A percentile compares a stretch with the other conserved stretches of the same genome.
Evolutionary conservation across 2,888 invertebrate genomes (phyloP).

Genomic region (Cataglyphis cursor): DNA sequence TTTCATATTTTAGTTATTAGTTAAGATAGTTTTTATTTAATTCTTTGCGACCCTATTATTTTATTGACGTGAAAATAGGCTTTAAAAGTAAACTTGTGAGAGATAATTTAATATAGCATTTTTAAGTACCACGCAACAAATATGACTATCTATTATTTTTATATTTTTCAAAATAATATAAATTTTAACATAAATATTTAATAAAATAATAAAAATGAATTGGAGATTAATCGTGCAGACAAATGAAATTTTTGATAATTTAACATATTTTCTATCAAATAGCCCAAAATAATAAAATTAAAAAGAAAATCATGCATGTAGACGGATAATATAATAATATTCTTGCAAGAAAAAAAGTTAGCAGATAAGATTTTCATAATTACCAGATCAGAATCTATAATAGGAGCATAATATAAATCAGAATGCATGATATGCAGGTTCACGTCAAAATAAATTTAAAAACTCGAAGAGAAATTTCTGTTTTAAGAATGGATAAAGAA

Average conservation of each 20-base stretch:
- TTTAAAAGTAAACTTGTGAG: background rate
- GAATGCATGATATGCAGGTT: constrained; percentile 5
- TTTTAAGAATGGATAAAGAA: background rate
- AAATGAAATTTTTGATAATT: background rate
- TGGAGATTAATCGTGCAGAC: background rate
- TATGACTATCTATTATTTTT: background rate
- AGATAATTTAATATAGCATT: background rate
- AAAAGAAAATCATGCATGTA: background rate
- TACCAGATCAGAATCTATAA: constrained; percentile 11
- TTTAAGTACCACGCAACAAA: background rate
- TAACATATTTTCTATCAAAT: background rate
- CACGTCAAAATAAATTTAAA: constrained; percentile 11
- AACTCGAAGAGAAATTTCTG: background rate
- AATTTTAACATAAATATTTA: background rate
- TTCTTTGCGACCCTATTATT: constrained; percentile 5
- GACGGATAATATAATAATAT: background rate
- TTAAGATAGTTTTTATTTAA: constrained; percentile 1
- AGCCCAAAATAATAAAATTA: background rate
- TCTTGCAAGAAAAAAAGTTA: background rate
- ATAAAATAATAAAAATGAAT: background rate
- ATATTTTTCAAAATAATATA: background rate
- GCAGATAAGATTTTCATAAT: constrained; percentile 34
- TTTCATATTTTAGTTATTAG: background rate
- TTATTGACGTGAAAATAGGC: background rate
- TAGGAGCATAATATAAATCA: constrained; percentile 7